Evolutionary conservation across 2,888 invertebrate species (phyloP), one percentile per base, ranked within the genome.

Genomic region (Polyploca ridens): DNA sequence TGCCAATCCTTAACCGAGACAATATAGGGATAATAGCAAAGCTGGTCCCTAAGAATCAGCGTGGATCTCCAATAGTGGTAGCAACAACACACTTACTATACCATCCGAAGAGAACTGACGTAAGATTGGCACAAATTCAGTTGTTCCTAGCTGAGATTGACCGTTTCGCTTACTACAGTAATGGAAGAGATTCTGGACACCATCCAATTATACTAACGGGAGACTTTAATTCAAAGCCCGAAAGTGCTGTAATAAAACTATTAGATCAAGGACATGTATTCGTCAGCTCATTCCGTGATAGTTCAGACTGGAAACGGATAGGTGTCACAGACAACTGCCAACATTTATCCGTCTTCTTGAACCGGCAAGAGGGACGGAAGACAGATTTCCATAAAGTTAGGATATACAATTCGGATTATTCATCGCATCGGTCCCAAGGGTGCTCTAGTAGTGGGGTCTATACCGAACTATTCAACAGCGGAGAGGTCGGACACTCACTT

Each of bases 11-110:
- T 44, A 96, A 98, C 84, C 95, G 99, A 13, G 98, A 98, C 83
- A 99, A 99, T 89, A 96, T 99, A 62, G 99, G 96, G 0, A 84
- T 99, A 11, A 94, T 99, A 65, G 96, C 96, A 4, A 97, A 97
- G 84, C 94, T 99, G 66, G 88, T 91, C 16, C 94, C 96, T 0
- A 95, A 90, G 67, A 80, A 86, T 0, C 78, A 90, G 63, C 93
- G 94, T 0, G 75, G 90, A 0, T 89, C 92, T 1, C 91, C 95
- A 8, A 88, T 99, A 57, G 95, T 98, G 63, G 96, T 99, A 0
- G 98, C 98, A 4, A 99, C 98, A 11, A 99, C 99, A 0, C 99
- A 99, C 89, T 94, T 99, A 60, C 92, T 99, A 11, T 99, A 97
- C 88, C 99, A 99, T 94, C 98, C 98, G 0, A 96, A 93, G 73